Evolutionary conservation across 1,140 invertebrate species (phyloP).

Genomic region (Cecropterus lyciades): DNA sequence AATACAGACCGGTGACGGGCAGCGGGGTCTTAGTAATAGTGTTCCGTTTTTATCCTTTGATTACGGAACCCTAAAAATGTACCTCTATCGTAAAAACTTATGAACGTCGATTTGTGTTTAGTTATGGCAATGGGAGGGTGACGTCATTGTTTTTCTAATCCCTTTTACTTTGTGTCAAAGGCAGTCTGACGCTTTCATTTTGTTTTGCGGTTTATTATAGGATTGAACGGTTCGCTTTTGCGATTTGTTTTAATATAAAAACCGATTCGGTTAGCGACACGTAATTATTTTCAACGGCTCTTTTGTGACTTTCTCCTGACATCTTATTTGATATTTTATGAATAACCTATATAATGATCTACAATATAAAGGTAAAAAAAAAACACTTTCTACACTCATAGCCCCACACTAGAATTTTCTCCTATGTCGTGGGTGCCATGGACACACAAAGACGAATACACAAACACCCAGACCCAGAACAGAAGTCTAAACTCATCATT

Average conservation of each 20-base stretch:
- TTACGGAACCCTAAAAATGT: too few relatives aligned
- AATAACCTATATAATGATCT: too few relatives aligned
- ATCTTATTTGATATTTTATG: not conserved
- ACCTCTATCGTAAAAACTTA: slow-evolving; percentile 58
- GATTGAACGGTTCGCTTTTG: not conserved
- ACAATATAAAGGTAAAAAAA: too few relatives aligned
- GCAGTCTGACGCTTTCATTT: slow-evolving; percentile 1
- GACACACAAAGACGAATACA: too few relatives aligned
- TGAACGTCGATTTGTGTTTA: slow-evolving; percentile 44
- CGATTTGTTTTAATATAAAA: not conserved
- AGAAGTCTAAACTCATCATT: too few relatives aligned
- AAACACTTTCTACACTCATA: too few relatives aligned
- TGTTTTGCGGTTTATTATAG: slow-evolving; percentile 2
- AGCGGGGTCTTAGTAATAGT: too few relatives aligned
- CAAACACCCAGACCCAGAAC: too few relatives aligned
- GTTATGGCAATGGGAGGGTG: slow-evolving; percentile 28
- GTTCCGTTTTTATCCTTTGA: too few relatives aligned
- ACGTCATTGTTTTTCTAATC: slow-evolving; percentile 17
- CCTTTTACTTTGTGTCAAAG: slow-evolving; percentile 14
- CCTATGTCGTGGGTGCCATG: too few relatives aligned
- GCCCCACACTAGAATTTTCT: too few relatives aligned
- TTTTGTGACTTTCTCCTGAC: not conserved
- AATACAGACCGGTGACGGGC: too few relatives aligned
- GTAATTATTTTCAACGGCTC: slow-evolving; percentile 7
- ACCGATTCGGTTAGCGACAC: not conserved